phyloP scores from a whole-genome alignment of 23 tunicate genomes.

The Ciona savignyi region DNA sequence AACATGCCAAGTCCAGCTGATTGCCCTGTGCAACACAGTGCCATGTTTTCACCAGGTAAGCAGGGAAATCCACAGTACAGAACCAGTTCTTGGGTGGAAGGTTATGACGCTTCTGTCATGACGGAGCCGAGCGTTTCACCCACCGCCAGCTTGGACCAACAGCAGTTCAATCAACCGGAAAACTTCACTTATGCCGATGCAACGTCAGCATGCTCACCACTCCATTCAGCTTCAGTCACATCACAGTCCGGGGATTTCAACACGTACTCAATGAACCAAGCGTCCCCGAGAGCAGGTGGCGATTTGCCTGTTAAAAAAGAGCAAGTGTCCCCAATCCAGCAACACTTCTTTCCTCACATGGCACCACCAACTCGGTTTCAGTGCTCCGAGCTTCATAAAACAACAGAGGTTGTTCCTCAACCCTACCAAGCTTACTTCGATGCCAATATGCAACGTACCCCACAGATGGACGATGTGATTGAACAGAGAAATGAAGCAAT shows the following conservation, averaged over 20 bases:
- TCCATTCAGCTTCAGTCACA: slow-evolving; percentile 4
- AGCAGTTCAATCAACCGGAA: slow-evolving; percentile 23
- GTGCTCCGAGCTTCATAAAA: not conserved
- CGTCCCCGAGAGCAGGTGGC: not conserved
- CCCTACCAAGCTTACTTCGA: slow-evolving; percentile 9
- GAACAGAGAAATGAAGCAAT: not conserved
- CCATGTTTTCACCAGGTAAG: slow-evolving; percentile 23
- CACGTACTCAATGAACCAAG: slow-evolving; percentile 4
- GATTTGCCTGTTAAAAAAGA: slow-evolving; percentile 56
- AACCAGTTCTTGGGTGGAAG: slow-evolving; percentile 14
- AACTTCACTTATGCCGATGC: slow-evolving; percentile 20
- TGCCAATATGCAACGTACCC: slow-evolving; percentile 5
- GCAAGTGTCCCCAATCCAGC: slow-evolving; percentile 57
- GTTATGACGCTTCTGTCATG: not conserved
- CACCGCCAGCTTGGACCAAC: not conserved
- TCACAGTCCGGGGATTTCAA: slow-evolving; percentile 1
- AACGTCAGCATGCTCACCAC: not conserved
- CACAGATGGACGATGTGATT: not conserved
- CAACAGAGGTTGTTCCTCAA: slow-evolving; percentile 4
- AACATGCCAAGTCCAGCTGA: slow-evolving; percentile 30
- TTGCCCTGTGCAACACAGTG: slow-evolving; percentile 18
- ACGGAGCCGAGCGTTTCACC: slow-evolving; percentile 11
- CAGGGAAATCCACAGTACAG: not conserved
- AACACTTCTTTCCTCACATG: slow-evolving; percentile 32
- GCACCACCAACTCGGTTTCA: slow-evolving; percentile 10